phyloP scores from a whole-genome alignment of 2,888 invertebrate genomes.

The Argyra leucocephala region DNA sequence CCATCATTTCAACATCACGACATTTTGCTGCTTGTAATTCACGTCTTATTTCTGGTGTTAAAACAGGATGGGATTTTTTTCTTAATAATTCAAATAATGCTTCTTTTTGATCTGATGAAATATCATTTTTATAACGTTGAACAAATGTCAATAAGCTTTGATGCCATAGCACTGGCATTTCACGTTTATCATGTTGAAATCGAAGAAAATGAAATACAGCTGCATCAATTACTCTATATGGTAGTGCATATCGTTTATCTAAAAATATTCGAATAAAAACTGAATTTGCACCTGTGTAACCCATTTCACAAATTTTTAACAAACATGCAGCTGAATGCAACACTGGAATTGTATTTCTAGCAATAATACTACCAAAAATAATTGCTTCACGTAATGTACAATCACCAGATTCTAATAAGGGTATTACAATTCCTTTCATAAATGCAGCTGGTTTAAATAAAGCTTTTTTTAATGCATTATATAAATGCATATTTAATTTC shows the following conservation, averaged over 20 bases:
- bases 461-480: slow-evolving; percentile 84
- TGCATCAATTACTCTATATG: slow-evolving; percentile 88
- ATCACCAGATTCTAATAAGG: slow-evolving; percentile 71
- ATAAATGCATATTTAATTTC: slow-evolving; percentile 89
- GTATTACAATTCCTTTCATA: slow-evolving; percentile 81
- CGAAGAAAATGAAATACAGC: slow-evolving; percentile 88
- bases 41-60: slow-evolving; percentile 68
- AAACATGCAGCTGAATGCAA: slow-evolving; percentile 92
- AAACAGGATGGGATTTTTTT: slow-evolving; percentile 43
- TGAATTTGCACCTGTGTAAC: slow-evolving; percentile 90
- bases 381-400: slow-evolving; percentile 93
- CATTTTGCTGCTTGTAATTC: slow-evolving; percentile 77
- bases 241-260: slow-evolving; percentile 96
- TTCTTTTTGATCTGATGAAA: slow-evolving; percentile 86
- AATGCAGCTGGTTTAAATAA: slow-evolving; percentile 96
- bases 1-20: slow-evolving; percentile 58
- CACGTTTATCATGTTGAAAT: slow-evolving; percentile 71
- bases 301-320: slow-evolving; percentile 94
- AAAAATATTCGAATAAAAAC: slow-evolving; percentile 88
- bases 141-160: slow-evolving; percentile 88
- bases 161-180: slow-evolving; percentile 94
- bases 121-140: slow-evolving; percentile 89
- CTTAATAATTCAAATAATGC: slow-evolving; percentile 66
- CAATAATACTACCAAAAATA: slow-evolving; percentile 84
- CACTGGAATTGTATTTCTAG: slow-evolving; percentile 85